Base-by-base conservation (phyloP, 2,888 invertebrate species). In the Metellina segmentata region DNA sequence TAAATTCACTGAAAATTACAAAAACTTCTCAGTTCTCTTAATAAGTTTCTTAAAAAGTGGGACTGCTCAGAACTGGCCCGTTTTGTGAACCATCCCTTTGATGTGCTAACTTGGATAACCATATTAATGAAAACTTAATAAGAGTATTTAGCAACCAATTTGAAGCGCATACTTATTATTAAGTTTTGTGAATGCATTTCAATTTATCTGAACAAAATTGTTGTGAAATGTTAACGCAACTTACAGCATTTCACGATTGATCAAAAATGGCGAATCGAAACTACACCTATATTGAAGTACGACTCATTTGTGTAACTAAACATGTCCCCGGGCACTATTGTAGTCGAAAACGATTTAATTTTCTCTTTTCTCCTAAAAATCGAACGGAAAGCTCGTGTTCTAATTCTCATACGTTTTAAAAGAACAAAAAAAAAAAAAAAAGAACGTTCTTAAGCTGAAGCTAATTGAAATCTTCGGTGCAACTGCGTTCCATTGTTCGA, bases 401-500 rank as follows among this genome's bases (percentile, higher is more conserved):
- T 61, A 61, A 78, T 19, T 78, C 78, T 51, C 51, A 52, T 75
- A 75, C 75, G 49, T 48, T 16, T 75, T 75, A 78, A 51, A 75
- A 75, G 75, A 75, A 34, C 34, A 16, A 61, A 61, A 61, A 61
- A 61, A 61, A 16, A 75, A 34, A 6, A 16, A 61, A 61, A 61
- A 61, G 9, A 61, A 16, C 61, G 61, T 61, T 61, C 61, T 61
- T 61, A 61, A 61, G 61, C 61, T 16, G 53, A 86, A 86, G 70
- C 85, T 86, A 86, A 86, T 86, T 86, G 77, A 78, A 78, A 69
- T 49, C 49, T 71, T 51, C 51, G n/a, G 52, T 69, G 69, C 61
- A 48, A 49, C 34, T 20, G 20, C 13, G 20, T 52, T 49, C 70
- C 70, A 78, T 86, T 86, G 77, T 86, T 86, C 77, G 69, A 86